A percentile compares a stretch with the other conserved stretches of the same genome.
These are phyloP conservation scores for Lathamus discolor DNA, from an alignment of 2,113 vertebrate genomes.

Conservation along the genomic window DNA sequence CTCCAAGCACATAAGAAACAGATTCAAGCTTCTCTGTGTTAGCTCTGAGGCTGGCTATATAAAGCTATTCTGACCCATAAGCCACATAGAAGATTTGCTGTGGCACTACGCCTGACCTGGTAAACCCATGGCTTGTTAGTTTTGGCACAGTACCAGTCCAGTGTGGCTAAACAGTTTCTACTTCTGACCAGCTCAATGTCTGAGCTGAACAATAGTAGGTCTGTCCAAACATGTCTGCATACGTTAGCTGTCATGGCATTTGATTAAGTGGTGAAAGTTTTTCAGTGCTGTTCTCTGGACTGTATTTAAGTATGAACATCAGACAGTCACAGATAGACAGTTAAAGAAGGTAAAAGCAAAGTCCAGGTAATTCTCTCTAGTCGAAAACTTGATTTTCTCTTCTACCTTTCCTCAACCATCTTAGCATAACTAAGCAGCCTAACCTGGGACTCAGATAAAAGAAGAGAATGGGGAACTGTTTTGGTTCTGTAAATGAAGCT, in stretches of 20 bases:
- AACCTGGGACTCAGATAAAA: neutral
- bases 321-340: neutral
- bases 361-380: neutral
- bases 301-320: neutral
- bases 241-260: neutral
- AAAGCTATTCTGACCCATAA: neutral
- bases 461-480: neutral
- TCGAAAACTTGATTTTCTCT: neutral
- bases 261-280: neutral
- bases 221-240: neutral
- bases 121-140: neutral
- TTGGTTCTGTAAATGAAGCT: neutral
- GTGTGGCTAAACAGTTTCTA: neutral
- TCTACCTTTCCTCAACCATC: neutral
- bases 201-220: neutral
- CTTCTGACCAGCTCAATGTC: neutral
- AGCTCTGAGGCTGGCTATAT: neutral
- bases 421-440: neutral
- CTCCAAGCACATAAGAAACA: neutral
- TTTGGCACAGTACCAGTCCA: slow-evolving; percentile 2
- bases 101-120: neutral
- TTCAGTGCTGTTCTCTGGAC: neutral
- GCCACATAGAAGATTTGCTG: neutral
- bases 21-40: neutral
- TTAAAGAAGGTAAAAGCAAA: neutral